Conservation (phyloP, 1,140 invertebrate genomes). For the Drosophila serrata region DNA sequence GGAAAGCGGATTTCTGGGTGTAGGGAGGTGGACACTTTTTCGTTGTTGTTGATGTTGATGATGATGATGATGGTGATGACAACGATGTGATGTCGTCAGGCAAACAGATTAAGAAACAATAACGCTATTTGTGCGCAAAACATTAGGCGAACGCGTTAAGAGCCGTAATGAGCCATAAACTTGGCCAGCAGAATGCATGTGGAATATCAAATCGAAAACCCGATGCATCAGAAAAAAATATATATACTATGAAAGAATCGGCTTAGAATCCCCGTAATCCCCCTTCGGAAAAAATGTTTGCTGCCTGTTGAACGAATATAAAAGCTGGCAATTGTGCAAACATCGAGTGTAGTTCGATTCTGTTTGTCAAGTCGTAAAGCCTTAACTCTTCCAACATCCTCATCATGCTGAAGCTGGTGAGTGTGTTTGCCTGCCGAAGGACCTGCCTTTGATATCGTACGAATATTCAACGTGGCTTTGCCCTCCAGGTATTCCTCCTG, state of each 20-base stretch:
- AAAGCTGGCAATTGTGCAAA: conserved; percentile 42
- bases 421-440: conserved; percentile 20
- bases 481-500: conserved; percentile 64
- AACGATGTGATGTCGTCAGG: conserved; percentile 44
- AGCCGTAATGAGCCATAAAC: conserved; percentile 70
- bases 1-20: conserved; percentile 25
- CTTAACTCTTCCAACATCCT: conserved; percentile 19
- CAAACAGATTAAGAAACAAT: conserved; percentile 74
- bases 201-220: conserved; percentile 69
- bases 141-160: conserved; percentile 62
- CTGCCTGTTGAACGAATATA: conserved; percentile 40
- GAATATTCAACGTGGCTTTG: not conserved
- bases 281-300: conserved; percentile 24
- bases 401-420: conserved; percentile 77
- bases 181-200: conserved; percentile 59
- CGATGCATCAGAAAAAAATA: conserved; percentile 52
- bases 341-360: conserved; percentile 56
- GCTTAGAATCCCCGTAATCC: conserved; percentile 24
- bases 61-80: conserved; percentile 41
- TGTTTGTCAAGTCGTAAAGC: conserved; percentile 46
- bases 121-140: conserved; percentile 49
- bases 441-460: conserved; percentile 18
- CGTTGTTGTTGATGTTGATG: conserved; percentile 19
- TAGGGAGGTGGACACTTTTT: conserved; percentile 9
- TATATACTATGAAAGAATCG: conserved; percentile 26